Percentiles rank a stretch among this genome's conserved stretches.
phyloP scores from a whole-genome alignment of 2,888 invertebrate genomes.

The Acholoe squamosa region DNA sequence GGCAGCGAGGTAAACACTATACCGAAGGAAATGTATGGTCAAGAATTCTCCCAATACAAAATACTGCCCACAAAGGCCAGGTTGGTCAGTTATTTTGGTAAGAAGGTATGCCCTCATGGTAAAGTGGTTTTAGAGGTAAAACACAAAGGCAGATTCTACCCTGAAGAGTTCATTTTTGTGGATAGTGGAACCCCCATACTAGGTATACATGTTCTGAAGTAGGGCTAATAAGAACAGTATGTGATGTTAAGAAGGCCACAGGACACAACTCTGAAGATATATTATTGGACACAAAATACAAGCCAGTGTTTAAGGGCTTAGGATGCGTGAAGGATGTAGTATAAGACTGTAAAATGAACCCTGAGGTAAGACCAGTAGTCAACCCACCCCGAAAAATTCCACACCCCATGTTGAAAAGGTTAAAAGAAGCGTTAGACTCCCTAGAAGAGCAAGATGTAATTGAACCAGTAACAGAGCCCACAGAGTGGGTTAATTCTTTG shows the following conservation, averaged over 20 bases:
- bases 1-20: too few relatives aligned
- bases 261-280: background rate
- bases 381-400: conserved; percentile 69
- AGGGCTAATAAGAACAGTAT: background rate
- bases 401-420: conserved; percentile 66
- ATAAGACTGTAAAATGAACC: conserved; percentile 66
- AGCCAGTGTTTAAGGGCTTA: conserved; percentile 67
- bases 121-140: background rate
- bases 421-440: conserved; percentile 68
- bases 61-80: background rate
- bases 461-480: conserved; percentile 70
- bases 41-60: background rate
- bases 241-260: background rate
- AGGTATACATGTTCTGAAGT: background rate
- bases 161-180: background rate
- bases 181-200: background rate
- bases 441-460: conserved; percentile 69
- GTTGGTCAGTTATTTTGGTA: conserved; percentile 49
- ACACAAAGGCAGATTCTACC: background rate
- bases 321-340: conserved; percentile 69
- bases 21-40: background rate
- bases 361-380: conserved; percentile 68
- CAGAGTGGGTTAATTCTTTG: conserved; percentile 72
- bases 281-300: background rate
- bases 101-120: background rate